phyloP scores from a whole-genome alignment of 1,140 invertebrate species.

The Rhynchophorus ferrugineus region DNA sequence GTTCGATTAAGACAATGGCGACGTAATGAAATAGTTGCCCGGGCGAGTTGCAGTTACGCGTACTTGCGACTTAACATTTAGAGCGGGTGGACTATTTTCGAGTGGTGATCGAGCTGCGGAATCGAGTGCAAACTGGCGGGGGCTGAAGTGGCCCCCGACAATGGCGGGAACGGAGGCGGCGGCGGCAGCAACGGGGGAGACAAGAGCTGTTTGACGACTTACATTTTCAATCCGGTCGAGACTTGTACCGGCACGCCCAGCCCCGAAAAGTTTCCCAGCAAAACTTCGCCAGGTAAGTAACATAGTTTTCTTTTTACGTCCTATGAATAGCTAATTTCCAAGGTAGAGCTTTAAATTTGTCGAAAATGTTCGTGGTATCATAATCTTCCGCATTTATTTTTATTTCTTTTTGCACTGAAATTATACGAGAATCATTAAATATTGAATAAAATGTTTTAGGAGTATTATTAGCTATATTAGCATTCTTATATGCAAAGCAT shows the following conservation, averaged over 20 bases:
- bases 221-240: conserved; percentile 40
- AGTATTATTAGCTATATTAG: no score
- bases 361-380: no score
- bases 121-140: conserved; percentile 37
- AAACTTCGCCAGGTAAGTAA: conserved; percentile 15
- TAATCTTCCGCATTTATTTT: no score
- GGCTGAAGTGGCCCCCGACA: conserved; percentile 27
- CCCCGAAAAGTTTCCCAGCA: conserved; percentile 30
- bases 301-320: background rate
- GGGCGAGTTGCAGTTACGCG: no score
- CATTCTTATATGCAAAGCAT: no score
- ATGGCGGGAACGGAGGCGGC: conserved; percentile 21
- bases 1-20: no score
- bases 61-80: background rate
- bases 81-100: background rate
- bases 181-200: conserved; percentile 24
- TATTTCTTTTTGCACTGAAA: no score
- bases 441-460: no score
- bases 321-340: background rate
- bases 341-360: no score
- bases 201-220: conserved; percentile 38
- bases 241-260: conserved; percentile 37
- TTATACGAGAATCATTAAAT: no score
- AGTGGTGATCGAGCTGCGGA: background rate
- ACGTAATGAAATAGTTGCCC: no score